Evolutionary conservation across 2,888 invertebrate species (phyloP).

Genomic region (Synergus itoensis): DNA sequence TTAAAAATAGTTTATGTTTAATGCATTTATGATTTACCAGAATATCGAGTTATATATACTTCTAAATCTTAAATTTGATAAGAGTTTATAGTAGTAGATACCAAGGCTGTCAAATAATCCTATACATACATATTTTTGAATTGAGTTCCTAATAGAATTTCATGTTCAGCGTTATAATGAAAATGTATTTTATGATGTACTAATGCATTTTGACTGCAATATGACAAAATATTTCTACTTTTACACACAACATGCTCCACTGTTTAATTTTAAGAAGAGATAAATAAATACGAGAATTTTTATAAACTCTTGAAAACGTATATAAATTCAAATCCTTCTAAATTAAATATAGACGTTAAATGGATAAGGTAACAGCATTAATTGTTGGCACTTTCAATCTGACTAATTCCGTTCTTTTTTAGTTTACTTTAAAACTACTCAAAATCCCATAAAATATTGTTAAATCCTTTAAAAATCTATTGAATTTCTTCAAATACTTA

Average conservation of each 20-base stretch:
- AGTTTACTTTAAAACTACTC: no score
- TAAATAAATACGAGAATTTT: not conserved
- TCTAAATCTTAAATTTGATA: not conserved
- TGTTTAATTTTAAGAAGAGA: not conserved
- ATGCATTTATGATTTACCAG: not conserved
- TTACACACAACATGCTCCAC: not conserved
- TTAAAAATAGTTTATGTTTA: not conserved
- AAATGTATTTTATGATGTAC: not conserved
- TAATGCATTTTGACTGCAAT: not conserved
- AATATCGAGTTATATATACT: not conserved
- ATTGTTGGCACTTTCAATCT: no score
- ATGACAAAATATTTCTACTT: slow-evolving; percentile 6
- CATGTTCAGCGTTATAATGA: not conserved
- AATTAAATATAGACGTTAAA: no score
- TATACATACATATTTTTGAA: not conserved
- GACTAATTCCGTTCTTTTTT: no score
- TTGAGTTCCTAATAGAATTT: not conserved
- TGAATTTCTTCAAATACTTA: no score
- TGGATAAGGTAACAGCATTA: no score
- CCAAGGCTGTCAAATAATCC: not conserved
- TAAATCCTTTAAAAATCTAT: no score
- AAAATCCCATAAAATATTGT: no score
- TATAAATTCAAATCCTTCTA: no score
- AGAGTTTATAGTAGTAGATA: not conserved
- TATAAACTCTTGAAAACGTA: not conserved